Base-by-base conservation (phyloP, 2,888 invertebrate species). In the Leucophora obtusa region DNA sequence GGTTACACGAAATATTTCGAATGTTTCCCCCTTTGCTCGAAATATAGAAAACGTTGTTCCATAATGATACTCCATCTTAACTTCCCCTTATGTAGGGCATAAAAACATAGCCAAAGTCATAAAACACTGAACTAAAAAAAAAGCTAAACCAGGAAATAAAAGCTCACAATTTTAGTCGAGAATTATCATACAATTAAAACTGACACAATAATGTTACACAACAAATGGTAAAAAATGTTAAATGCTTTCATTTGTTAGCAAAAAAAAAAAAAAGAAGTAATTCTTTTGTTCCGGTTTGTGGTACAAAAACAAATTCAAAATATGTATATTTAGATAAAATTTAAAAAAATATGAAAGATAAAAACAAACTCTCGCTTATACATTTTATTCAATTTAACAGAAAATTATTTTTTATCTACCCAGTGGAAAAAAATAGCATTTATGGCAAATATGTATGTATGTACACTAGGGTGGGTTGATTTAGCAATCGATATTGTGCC, bases 181-280 rank as follows among this genome's bases (percentile, higher is more conserved):
- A 72, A 70, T 70, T 51, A 72, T 50, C 68, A 54, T 33, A 73
- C 78, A 79, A 79, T 79, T 73, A 73, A 73, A 79, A 63, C n/a
- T 73, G 69, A 73, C 73, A 79, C 69, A 79, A 69, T 79, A 65
- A 63, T 51, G 54, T 59, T 35, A 59, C 43, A 68, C 43, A 68
- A 11, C 15, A 69, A 33, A 47, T 21, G 28, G 17, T 33, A 69
- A 58, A 58, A 59, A 59, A 59, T 59, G 35, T 65, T 65, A 65
- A 65, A 51, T 35, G 35, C 35, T 53, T 65, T 51, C 47, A n/a
- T 17, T 24, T 60, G 47, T 60, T 60, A 8, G 1, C 17, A 58
- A 58, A 58, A n/a, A n/a, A n/a, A n/a, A n/a, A n/a, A n/a, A n/a
- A n/a, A n/a, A n/a, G n/a, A 58, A 50, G 10, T 24, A n/a, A 71